A percentile compares a stretch with the other conserved stretches of the same genome.
phyloP scores from a whole-genome alignment of 2,888 invertebrate species.

The Allolobophora icterica region DNA sequence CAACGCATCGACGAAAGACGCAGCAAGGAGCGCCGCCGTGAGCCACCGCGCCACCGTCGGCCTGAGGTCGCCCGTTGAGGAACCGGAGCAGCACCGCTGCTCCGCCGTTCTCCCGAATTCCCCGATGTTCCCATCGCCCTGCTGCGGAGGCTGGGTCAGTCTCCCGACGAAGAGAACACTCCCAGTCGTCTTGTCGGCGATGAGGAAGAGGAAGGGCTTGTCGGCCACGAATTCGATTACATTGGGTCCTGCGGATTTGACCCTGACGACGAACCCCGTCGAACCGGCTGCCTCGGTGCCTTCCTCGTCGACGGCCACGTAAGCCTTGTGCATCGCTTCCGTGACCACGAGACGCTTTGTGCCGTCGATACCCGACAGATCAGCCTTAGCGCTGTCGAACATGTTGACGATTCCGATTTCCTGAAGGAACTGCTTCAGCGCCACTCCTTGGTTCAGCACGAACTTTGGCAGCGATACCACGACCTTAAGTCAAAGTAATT shows the following conservation, averaged over 20 bases:
- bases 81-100: neutral
- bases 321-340: slow-evolving; percentile 60
- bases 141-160: neutral
- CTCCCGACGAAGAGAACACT: slow-evolving; percentile 47
- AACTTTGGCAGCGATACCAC: slow-evolving; percentile 47
- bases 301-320: slow-evolving; percentile 55
- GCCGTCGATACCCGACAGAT: slow-evolving; percentile 58
- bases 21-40: neutral
- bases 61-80: neutral
- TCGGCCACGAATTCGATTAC: slow-evolving; percentile 33
- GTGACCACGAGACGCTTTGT: slow-evolving; percentile 52
- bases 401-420: slow-evolving; percentile 47
- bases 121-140: neutral
- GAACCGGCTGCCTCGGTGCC: slow-evolving; percentile 55
- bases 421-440: slow-evolving; percentile 40
- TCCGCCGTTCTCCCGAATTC: slow-evolving; percentile 20
- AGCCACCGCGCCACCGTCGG: neutral
- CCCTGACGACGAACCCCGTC: slow-evolving; percentile 44
- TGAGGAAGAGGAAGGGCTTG: slow-evolving; percentile 48
- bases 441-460: slow-evolving; percentile 44
- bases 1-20: neutral
- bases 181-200: slow-evolving; percentile 42
- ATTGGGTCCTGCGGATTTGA: neutral
- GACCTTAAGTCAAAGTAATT: slow-evolving; percentile 29
- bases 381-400: slow-evolving; percentile 52